Evolutionary conservation across 2,113 vertebrate species (phyloP).

Genomic region (Dasyornis broadbenti): DNA sequence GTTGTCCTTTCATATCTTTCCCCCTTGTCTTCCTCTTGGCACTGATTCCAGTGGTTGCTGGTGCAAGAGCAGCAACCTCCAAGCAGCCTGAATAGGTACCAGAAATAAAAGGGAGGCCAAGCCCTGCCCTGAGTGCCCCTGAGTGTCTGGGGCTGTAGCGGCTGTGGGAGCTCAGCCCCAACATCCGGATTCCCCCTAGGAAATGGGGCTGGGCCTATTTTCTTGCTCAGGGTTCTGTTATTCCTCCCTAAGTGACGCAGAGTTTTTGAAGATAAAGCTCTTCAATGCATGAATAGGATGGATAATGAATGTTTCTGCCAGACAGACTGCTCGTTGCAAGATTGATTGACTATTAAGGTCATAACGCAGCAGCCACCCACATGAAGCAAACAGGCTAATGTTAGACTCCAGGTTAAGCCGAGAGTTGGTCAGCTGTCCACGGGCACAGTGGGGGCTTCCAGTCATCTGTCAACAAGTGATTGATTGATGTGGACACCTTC

Average conservation of each 20-base stretch:
- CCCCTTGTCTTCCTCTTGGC: slow-evolving; percentile 47
- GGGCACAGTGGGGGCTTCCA: slow-evolving; percentile 77
- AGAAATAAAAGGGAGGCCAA: background rate
- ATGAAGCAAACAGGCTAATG: slow-evolving; percentile 58
- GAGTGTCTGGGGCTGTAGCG: fast-evolving
- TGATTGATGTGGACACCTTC: slow-evolving; percentile 91
- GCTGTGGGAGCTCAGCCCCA: background rate
- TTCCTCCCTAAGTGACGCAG: background rate
- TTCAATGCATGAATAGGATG: slow-evolving; percentile 58
- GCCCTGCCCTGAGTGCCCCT: background rate
- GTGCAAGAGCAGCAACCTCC: background rate
- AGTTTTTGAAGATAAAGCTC: slow-evolving; percentile 53
- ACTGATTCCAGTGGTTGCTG: background rate
- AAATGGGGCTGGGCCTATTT: background rate
- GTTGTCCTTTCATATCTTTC: slow-evolving; percentile 58
- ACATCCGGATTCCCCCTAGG: background rate
- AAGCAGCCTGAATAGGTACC: background rate
- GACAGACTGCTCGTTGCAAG: slow-evolving; percentile 67
- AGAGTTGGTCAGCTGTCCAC: slow-evolving; percentile 84
- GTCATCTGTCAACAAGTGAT: slow-evolving; percentile 88
- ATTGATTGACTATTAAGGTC: slow-evolving; percentile 86
- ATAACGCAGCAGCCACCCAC: slow-evolving; percentile 66
- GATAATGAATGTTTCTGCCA: slow-evolving; percentile 77
- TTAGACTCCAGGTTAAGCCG: slow-evolving; percentile 64
- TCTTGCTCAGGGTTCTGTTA: background rate